Percentiles rank a stretch among this genome's conserved stretches.
These are phyloP conservation scores for Tauraco erythrolophus DNA, from an alignment of 2,113 vertebrate species.

Conservation along the genomic window DNA sequence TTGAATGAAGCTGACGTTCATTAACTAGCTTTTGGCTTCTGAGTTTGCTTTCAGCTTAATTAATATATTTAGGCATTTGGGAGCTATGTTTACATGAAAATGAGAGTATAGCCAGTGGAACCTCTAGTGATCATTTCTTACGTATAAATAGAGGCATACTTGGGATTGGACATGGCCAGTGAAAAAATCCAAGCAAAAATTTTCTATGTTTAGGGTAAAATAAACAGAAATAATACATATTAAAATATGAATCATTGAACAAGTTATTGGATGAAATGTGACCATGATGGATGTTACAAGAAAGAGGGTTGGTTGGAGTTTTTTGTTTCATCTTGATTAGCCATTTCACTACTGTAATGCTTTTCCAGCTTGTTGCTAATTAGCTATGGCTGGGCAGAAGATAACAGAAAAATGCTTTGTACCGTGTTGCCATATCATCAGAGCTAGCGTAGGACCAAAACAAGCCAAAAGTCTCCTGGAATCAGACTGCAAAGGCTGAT, in stretches of 20 bases:
- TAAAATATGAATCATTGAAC: background rate
- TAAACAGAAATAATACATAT: background rate
- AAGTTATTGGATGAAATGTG: background rate
- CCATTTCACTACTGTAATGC: background rate
- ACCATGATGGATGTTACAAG: background rate
- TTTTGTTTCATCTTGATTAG: background rate
- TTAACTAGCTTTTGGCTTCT: conserved; percentile 51
- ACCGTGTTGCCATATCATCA: background rate
- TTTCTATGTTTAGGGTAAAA: background rate
- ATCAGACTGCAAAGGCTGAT: background rate
- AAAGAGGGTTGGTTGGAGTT: background rate
- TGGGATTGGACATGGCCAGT: background rate
- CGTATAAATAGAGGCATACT: background rate
- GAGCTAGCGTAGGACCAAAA: background rate
- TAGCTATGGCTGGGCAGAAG: background rate
- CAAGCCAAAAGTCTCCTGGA: background rate
- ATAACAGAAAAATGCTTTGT: background rate
- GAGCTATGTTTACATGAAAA: conserved; percentile 44
- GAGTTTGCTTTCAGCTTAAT: conserved; percentile 25
- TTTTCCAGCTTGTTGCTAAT: background rate
- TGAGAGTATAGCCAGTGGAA: background rate
- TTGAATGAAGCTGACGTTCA: conserved; percentile 26
- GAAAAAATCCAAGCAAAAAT: background rate
- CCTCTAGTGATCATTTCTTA: background rate
- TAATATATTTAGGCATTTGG: conserved; percentile 27